A percentile compares a stretch with the other conserved stretches of the same genome.
Conservation (phyloP, 2,113 vertebrate species). For the Orycteropus afer region DNA sequence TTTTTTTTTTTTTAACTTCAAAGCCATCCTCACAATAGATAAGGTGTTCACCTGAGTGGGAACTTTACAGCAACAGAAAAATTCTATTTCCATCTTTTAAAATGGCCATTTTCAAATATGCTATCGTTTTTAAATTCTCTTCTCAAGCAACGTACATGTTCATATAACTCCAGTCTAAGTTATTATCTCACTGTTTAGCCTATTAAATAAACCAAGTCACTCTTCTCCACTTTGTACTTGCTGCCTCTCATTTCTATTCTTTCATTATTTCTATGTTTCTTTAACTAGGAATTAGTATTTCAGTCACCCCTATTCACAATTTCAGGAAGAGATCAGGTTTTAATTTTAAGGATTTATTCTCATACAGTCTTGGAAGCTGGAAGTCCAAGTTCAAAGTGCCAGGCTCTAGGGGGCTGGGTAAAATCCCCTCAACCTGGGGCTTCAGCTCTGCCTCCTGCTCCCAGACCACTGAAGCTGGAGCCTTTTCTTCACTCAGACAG, state of each 20-base stretch:
- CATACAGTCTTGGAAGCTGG: too few species aligned
- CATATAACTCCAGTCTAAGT: background rate
- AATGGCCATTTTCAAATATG: slow-evolving; percentile 24
- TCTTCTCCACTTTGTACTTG: background rate
- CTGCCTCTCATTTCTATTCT: background rate
- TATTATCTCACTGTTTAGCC: background rate
- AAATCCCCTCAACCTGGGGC: too few species aligned
- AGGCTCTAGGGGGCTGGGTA: too few species aligned
- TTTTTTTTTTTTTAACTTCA: slow-evolving; percentile 30
- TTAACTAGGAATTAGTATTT: slow-evolving; percentile 23
- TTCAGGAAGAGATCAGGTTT: background rate
- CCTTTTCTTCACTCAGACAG: too few species aligned
- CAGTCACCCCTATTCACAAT: background rate
- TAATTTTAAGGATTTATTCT: background rate
- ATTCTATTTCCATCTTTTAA: background rate
- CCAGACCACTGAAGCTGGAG: too few species aligned
- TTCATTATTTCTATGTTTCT: background rate
- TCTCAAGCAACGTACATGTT: slow-evolving; percentile 18
- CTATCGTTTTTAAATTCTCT: background rate
- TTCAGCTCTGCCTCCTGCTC: too few species aligned
- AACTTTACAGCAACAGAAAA: slow-evolving; percentile 6
- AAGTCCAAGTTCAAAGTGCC: too few species aligned
- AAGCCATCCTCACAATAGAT: background rate
- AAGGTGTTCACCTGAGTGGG: background rate
- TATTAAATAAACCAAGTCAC: background rate